Percentiles rank a stretch among this genome's conserved stretches.
Evolutionary conservation across 2,113 vertebrate species (phyloP).

Genomic region (Formicarius rufipectus): DNA sequence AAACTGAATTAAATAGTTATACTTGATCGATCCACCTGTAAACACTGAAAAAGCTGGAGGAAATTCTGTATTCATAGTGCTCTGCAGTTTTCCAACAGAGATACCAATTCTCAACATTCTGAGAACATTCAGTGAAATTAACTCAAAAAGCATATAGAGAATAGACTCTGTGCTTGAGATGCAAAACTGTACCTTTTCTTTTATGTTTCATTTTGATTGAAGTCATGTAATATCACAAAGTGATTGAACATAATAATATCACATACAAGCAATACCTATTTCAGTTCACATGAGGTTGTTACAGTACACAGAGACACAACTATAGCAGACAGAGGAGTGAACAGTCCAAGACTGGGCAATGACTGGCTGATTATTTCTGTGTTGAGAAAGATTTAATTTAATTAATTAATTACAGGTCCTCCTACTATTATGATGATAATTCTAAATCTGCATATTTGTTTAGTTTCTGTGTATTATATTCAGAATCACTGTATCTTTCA

Average conservation of each 20-base stretch:
- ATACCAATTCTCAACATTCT: background rate
- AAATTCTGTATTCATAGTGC: background rate
- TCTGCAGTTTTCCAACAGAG: background rate
- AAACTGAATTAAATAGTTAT: background rate
- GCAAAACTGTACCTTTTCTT: background rate
- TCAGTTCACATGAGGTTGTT: background rate
- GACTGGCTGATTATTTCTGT: background rate
- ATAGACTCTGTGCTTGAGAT: background rate
- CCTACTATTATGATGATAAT: background rate
- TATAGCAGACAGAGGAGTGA: background rate
- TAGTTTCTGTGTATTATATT: background rate
- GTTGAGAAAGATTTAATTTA: background rate
- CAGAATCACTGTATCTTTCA: background rate
- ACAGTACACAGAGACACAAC: background rate
- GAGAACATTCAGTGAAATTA: background rate
- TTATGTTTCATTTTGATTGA: background rate
- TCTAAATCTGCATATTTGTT: background rate
- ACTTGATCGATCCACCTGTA: background rate
- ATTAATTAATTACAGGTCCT: background rate
- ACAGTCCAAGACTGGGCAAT: background rate
- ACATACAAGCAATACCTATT: background rate
- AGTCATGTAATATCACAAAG: background rate
- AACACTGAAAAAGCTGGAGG: accelerated
- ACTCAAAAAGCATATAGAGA: background rate
- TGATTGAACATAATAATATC: background rate